These are phyloP conservation scores for Acestrorhynchus altus DNA, from an alignment of 2,797 vertebrate species.

Conservation along the genomic window DNA sequence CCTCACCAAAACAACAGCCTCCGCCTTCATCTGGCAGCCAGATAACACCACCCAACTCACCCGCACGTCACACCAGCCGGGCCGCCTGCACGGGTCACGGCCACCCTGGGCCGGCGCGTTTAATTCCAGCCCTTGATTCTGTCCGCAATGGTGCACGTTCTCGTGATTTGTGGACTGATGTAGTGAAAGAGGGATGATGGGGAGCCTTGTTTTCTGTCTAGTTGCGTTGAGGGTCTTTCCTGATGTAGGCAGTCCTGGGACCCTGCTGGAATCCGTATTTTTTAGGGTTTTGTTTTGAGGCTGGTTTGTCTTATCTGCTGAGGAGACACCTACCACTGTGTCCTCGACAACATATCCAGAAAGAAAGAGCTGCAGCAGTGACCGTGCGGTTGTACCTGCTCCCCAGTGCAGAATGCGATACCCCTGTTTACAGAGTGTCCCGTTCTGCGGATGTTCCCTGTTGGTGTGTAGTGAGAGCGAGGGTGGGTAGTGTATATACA, in stretches of 20 bases:
- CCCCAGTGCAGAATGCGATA: background rate
- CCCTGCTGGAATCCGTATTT: no score
- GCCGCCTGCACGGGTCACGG: background rate
- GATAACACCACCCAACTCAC: slow-evolving; percentile 39
- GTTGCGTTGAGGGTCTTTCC: background rate
- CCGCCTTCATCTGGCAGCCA: slow-evolving; percentile 41
- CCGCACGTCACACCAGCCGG: background rate
- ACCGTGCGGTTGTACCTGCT: background rate
- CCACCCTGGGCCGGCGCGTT: background rate
- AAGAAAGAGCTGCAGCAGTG: background rate
- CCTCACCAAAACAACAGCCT: slow-evolving; percentile 51
- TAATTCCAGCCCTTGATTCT: background rate
- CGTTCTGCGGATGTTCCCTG: background rate
- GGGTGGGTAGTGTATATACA: background rate
- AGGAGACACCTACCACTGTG: background rate
- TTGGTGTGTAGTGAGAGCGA: background rate
- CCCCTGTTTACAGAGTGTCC: background rate
- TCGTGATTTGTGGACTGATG: background rate
- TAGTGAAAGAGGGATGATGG: background rate
- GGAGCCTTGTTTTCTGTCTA: slow-evolving; percentile 12
- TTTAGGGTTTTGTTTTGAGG: background rate
- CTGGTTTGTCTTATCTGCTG: background rate
- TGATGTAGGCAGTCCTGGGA: background rate
- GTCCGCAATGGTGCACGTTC: background rate
- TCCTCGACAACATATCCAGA: background rate